Evolutionary conservation across 1,140 invertebrate species (phyloP), one percentile per base, ranked within the genome.

Genomic region (Philotrypesis tridentata): DNA sequence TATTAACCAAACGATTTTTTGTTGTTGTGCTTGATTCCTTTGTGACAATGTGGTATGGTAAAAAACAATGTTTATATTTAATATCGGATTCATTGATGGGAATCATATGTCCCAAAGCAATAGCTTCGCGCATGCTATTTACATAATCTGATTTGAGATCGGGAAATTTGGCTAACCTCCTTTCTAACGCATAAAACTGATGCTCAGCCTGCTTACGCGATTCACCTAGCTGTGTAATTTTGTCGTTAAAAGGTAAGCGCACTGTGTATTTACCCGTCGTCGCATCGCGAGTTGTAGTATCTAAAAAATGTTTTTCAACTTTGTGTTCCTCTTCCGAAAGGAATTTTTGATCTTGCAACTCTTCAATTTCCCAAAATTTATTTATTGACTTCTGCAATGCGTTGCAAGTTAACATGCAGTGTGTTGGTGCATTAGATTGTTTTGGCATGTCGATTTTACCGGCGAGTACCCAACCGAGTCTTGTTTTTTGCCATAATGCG

Each of bases 1-100:
- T 86, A 84, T 91, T 90, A 6, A 92, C 90, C 8, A 43, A 11
- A 12, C 40, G 40, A 11, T 43, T 7, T 12, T 25, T 5, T 17
- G 86, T 86, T 3, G 87, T 86, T 0, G 82, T 14, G 25, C 82
- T 85, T 0, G 68, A 60, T n/a, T 48, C 63, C 9, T 81, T 67
- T 7, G 81, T 70, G 0, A 86, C 80, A 0, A 70, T 14, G 6
- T 86, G 82, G 29, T 86, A 79, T 17, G 85, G 82, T 8, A 86
- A 82, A 86, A 33, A 67, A 48, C 43, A 81, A 25, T 63, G 23
- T 25, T 78, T 48, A 17, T 17, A 1, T 37, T 37, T 23, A 8
- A 74, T 67, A 27, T 75, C 70, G 7, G 33, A 12, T 5, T 61
- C 67, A 17, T 86, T 11, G 29, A 0, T 74, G 48, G 75, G 91